Conservation (phyloP, 1,140 invertebrate species). For the Latrodectus geometricus region DNA sequence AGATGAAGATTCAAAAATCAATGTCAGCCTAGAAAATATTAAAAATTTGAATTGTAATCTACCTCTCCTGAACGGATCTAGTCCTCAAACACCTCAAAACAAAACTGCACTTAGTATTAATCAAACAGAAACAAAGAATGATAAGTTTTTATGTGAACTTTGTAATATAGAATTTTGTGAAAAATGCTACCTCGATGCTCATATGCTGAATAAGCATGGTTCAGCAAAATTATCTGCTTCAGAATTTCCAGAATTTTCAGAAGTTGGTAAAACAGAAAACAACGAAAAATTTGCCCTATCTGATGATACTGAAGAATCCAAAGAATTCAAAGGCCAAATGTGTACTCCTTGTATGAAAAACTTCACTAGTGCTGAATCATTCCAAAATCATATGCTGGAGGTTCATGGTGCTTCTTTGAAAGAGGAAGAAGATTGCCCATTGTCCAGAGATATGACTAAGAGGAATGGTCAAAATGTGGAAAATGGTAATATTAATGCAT, state of each 20-base stretch:
- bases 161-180: constrained; percentile 76
- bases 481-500: background rate
- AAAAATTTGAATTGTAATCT: constrained; percentile 40
- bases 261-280: constrained; percentile 32
- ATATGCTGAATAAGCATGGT: constrained; percentile 74
- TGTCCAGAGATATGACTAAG: constrained; percentile 11
- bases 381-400: constrained; percentile 57
- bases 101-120: constrained; percentile 31
- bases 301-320: constrained; percentile 27
- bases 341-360: constrained; percentile 59
- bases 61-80: constrained; percentile 57
- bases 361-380: constrained; percentile 53
- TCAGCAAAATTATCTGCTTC: background rate
- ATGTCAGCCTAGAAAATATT: constrained; percentile 49
- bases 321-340: constrained; percentile 47
- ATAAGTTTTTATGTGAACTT: constrained; percentile 70
- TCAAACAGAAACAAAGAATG: constrained; percentile 65
- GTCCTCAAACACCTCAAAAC: constrained; percentile 46
- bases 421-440: constrained; percentile 36
- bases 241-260: constrained; percentile 39
- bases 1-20: constrained; percentile 53
- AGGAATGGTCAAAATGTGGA: constrained; percentile 37
- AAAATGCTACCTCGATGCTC: constrained; percentile 74
- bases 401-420: constrained; percentile 52
- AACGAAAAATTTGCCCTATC: constrained; percentile 17